Conservation (phyloP, 2,797 vertebrate species). For the Bovichtus variegatus region DNA sequence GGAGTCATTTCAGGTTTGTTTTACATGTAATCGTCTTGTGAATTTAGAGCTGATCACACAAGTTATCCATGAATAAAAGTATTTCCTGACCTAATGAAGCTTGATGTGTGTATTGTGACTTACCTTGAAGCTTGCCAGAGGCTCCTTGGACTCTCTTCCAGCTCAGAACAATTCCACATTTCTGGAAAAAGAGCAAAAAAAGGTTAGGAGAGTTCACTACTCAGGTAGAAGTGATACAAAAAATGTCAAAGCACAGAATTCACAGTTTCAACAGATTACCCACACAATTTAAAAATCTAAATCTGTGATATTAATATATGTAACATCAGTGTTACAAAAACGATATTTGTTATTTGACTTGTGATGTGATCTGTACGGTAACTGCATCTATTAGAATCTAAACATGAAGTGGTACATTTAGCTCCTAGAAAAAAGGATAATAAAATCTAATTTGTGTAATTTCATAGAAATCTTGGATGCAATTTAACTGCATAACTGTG, state of each 20-base stretch:
- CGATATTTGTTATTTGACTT: neutral
- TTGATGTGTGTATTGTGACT: constrained; percentile 6
- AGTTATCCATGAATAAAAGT: neutral
- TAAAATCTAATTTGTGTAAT: neutral
- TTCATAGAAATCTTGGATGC: neutral
- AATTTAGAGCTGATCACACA: neutral
- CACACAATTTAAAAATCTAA: neutral
- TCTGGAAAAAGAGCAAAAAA: constrained; percentile 84
- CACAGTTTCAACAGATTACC: neutral
- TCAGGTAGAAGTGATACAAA: neutral
- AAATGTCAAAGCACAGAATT: neutral
- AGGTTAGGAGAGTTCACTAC: neutral
- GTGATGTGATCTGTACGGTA: neutral
- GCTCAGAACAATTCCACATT: constrained; percentile 98
- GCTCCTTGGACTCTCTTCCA: constrained; percentile 99
- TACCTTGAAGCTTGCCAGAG: constrained; percentile 99
- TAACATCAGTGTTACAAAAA: neutral
- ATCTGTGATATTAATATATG: neutral
- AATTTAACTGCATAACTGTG: no score
- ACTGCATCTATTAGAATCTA: neutral
- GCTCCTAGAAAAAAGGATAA: neutral
- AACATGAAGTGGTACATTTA: neutral
- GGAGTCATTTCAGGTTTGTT: neutral
- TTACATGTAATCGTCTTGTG: neutral
- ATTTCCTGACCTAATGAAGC: neutral